A percentile compares a stretch with the other conserved stretches of the same genome.
These are phyloP conservation scores for Callyntrura guangdongensis DNA, from an alignment of 2,888 invertebrate species.

Conservation along the genomic window DNA sequence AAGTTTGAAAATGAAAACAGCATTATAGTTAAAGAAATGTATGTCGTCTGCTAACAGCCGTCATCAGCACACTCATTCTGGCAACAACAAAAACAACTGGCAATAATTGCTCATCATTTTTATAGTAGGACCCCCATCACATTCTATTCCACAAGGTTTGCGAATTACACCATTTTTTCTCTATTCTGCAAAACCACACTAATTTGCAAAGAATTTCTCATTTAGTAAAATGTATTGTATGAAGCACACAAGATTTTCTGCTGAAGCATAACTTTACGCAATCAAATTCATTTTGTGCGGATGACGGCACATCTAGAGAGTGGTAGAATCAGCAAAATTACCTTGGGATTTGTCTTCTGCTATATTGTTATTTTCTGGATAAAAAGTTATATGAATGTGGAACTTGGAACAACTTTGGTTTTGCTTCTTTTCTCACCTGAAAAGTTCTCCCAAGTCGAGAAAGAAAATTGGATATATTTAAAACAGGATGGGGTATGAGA, in stretches of 20 bases:
- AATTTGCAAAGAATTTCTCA: neutral
- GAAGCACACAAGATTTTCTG: too few species aligned
- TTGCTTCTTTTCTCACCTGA: neutral
- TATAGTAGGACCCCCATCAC: slow-evolving; percentile 24
- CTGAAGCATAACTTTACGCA: too few species aligned
- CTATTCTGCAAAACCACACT: neutral
- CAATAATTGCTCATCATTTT: slow-evolving; percentile 43
- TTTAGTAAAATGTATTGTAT: too few species aligned
- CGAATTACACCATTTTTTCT: slow-evolving; percentile 1
- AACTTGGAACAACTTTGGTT: too few species aligned
- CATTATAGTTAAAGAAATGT: neutral
- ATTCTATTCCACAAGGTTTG: slow-evolving; percentile 26
- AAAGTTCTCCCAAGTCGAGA: neutral
- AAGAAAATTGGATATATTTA: neutral
- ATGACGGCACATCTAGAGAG: too few species aligned
- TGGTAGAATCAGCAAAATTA: too few species aligned
- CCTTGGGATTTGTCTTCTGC: too few species aligned
- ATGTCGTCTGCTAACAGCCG: neutral
- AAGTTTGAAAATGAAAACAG: neutral
- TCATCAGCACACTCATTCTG: neutral
- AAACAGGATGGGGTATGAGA: neutral
- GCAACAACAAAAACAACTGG: neutral
- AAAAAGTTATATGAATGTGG: too few species aligned
- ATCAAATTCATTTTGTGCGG: too few species aligned
- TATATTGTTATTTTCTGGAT: too few species aligned